Percentiles rank a stretch among this genome's conserved stretches.
phyloP scores from a whole-genome alignment of 2,113 vertebrate species.

The Cinclus mexicanus region DNA sequence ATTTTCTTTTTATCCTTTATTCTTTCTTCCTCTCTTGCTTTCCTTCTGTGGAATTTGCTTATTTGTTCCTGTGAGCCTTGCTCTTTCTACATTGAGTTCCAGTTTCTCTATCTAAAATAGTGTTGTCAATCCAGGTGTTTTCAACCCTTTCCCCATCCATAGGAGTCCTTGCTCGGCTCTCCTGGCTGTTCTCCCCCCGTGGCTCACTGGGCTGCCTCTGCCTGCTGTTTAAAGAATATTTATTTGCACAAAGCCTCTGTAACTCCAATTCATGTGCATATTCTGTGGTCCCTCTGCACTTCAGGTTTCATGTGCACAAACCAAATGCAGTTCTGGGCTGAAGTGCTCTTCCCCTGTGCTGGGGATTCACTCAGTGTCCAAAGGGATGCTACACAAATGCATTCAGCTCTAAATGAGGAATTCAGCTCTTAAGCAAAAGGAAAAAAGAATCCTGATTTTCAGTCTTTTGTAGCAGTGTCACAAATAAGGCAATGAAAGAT shows the following conservation, averaged over 20 bases:
- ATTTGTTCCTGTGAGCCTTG: conserved; percentile 51
- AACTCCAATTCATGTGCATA: conserved; percentile 36
- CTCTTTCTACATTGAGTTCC: conserved; percentile 32
- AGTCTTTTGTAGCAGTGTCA: neutral
- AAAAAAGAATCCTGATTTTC: neutral
- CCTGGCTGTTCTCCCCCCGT: neutral
- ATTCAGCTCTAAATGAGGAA: neutral
- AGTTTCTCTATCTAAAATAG: conserved; percentile 62
- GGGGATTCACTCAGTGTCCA: neutral
- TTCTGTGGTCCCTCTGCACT: neutral
- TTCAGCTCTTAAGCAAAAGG: neutral
- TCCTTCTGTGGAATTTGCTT: conserved; percentile 61
- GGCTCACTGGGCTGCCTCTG: conserved; percentile 21
- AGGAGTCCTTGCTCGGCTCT: neutral
- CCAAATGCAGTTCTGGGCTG: neutral
- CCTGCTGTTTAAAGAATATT: conserved; percentile 49
- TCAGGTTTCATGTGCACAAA: neutral
- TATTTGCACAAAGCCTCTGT: conserved; percentile 59
- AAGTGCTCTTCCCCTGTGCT: neutral
- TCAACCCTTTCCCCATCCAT: conserved; percentile 7
- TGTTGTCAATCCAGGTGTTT: conserved; percentile 64
- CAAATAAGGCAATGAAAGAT: conserved; percentile 46
- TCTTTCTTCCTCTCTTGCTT: conserved; percentile 46
- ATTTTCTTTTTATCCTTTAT: conserved; percentile 61
- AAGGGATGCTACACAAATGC: neutral